A percentile compares a stretch with the other conserved stretches of the same genome.
Evolutionary conservation across 2,797 vertebrate genomes (phyloP).

Genomic region (Galaxias olidus): DNA sequence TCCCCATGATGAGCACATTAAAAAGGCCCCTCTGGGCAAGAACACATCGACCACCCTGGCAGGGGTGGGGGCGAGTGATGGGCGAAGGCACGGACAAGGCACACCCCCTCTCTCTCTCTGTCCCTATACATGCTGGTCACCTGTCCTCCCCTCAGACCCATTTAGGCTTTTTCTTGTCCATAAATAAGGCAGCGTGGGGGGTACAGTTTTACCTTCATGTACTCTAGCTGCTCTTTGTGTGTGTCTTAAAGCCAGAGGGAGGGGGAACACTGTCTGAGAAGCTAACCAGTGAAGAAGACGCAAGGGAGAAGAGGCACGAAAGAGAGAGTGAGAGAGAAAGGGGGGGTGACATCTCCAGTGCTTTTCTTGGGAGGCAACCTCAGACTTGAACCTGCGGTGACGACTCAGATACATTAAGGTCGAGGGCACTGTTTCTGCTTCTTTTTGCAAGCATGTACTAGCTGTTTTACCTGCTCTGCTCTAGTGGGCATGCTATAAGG

Average conservation of each 20-base stretch:
- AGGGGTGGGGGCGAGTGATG: conserved; percentile 56
- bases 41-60: conserved; percentile 77
- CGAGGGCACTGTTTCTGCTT: conserved; percentile 60
- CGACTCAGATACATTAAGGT: conserved; percentile 64
- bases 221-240: conserved; percentile 56
- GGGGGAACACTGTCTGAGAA: conserved; percentile 67
- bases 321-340: conserved; percentile 37
- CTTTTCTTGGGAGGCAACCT: conserved; percentile 71
- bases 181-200: conserved; percentile 83
- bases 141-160: conserved; percentile 84
- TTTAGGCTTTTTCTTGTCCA: conserved; percentile 90
- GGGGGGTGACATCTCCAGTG: conserved; percentile 70
- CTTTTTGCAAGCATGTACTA: conserved; percentile 61
- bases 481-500: conserved; percentile 51
- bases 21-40: conserved; percentile 80
- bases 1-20: conserved; percentile 92
- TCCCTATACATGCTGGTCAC: conserved; percentile 80
- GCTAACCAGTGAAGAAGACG: conserved; percentile 63
- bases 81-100: conserved; percentile 57
- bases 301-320: conserved; percentile 62
- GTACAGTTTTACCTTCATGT: conserved; percentile 57
- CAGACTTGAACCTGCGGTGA: conserved; percentile 70
- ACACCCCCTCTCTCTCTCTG: conserved; percentile 37
- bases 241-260: conserved; percentile 63
- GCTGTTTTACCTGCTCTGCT: conserved; percentile 44